Evolutionary conservation across 2,113 vertebrate genomes (phyloP), one percentile per base, ranked within the genome.

Genomic region (Peucedramus taeniatus): DNA sequence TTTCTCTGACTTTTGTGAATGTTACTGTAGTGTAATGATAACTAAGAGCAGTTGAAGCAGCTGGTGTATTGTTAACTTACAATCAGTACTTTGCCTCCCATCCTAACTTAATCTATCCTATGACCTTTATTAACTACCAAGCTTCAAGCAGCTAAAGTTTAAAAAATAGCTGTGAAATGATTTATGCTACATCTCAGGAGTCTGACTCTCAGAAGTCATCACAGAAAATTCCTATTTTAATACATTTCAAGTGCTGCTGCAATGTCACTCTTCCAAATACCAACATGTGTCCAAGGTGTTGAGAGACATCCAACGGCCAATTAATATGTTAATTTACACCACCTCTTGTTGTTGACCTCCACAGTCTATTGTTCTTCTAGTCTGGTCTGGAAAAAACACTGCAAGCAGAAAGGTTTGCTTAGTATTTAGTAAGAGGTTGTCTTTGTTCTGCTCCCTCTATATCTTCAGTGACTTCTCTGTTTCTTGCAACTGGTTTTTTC

Each of bases 11-110:
- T 49, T 89, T 33, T 53, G 4, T 42, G 51, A 69, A 28, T 42
- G 12, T 28, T 71, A 45, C 35, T 33, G 2, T 49, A 27, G 1
- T 0, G 0, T 72, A 30, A n/a, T 24, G 15, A 79, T 15, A 81
- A 57, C 31, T n/a, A 61, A 56, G 44, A 57, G 22, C 10, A 76
- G 12, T 19, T 53, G 26, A 53, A 63, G 44, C 70, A 76, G 10
- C 11, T 80, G 30, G 20, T 42, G 22, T 42, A 30, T 26, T 71
- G 20, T 57, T 94, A 72, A 83, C 12, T 42, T 56, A 74, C 8
- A 40, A 10, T 64, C 18, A 42, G 7, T 66, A n/a, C 13, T 31
- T 90, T 54, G 22, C 13, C 31, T 69, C 4, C 66, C 76, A 45
- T 75, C 16, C 7, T 37, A 11, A 35, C 3, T 76, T 81, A 74